Base-by-base conservation (phyloP, 2,888 invertebrate genomes). In the Pristionchus fissidentatus region DNA sequence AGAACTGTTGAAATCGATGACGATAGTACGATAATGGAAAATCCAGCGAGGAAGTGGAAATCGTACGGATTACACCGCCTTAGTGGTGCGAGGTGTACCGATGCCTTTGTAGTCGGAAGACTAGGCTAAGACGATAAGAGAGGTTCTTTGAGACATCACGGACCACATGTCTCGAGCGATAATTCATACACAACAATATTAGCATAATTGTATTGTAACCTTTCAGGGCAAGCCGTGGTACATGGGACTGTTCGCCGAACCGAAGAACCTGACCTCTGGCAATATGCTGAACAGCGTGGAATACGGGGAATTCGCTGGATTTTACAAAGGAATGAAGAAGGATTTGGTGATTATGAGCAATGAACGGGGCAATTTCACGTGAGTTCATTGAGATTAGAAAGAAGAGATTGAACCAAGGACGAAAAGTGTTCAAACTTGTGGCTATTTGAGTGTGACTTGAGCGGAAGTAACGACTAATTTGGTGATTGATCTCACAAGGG, bases 191-290 rank as follows among this genome's bases (percentile, higher is more conserved):
- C 19, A n/a, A 10, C 29, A 15, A 15, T 26, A 60, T 60, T 26
- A 60, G 1, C 1, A 35, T 77, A 49, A 8, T 15, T 49, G 3
- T 1, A 46, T 77, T 60, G 32, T 60, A 32, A 60, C 3, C 29
- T 52, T 75, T n/a, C 57, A 81, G 60, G 89, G 88, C 26, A 87
- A 85, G 77, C 88, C 89, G 41, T 89, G 89, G 89, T 89, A 89
- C 78, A 83, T 84, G 85, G 89, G 87, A 1, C 55, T 89, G 7
- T 89, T 89, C 70, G 87, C 86, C 8, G 85, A 86, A 41, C 87
- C 88, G 15, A 52, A 79, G 57, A 22, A 75, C 22, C 70, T 22
- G 38, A 15, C 49, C 0, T 80, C 77, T 15, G 80, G 80, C 22
- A 85, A 85, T 15, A 86, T 87, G 70, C 83, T 83, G 19, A 83